Evolutionary conservation across 2,888 invertebrate genomes (phyloP).

Genomic region (Agrochola macilenta): DNA sequence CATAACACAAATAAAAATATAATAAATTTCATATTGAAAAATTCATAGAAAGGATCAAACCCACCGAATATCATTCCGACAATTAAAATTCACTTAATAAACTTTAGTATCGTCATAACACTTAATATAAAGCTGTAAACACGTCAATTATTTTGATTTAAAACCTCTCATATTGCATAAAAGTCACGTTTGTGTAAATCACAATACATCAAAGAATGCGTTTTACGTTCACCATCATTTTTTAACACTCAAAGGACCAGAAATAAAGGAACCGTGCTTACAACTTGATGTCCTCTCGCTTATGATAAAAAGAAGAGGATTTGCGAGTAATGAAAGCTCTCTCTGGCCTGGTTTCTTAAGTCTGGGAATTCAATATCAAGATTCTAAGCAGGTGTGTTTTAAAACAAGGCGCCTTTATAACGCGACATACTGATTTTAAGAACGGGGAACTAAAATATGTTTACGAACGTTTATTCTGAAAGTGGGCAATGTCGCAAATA

Average conservation of each 20-base stretch:
- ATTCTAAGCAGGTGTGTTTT: conserved; percentile 89
- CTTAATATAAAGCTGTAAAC: conserved; percentile 55
- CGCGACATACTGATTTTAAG: conserved; percentile 71
- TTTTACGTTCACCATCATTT: conserved; percentile 74
- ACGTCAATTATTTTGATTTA: conserved; percentile 64
- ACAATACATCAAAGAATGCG: conserved; percentile 70
- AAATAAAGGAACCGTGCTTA: conserved; percentile 69
- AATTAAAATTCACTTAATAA: conserved; percentile 59
- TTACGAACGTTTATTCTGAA: too few relatives aligned
- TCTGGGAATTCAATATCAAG: conserved; percentile 85
- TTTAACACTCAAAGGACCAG: conserved; percentile 75
- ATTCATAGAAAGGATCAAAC: conserved; percentile 54
- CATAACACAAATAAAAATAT: conserved; percentile 16
- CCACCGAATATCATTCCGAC: conserved; percentile 26
- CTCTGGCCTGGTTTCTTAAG: conserved; percentile 77
- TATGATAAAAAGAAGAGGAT: conserved; percentile 68
- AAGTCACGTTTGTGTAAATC: conserved; percentile 64
- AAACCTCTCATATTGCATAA: conserved; percentile 64
- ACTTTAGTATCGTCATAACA: conserved; percentile 52
- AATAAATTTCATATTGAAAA: neutral
- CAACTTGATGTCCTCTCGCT: conserved; percentile 61
- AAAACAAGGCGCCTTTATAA: conserved; percentile 82
- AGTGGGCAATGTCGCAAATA: too few relatives aligned
- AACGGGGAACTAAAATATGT: conserved; percentile 9
- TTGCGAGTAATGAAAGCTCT: conserved; percentile 77